These are phyloP conservation scores for Helicolenus hilgendorfi DNA, from an alignment of 2,797 vertebrate species.

Conservation along the genomic window DNA sequence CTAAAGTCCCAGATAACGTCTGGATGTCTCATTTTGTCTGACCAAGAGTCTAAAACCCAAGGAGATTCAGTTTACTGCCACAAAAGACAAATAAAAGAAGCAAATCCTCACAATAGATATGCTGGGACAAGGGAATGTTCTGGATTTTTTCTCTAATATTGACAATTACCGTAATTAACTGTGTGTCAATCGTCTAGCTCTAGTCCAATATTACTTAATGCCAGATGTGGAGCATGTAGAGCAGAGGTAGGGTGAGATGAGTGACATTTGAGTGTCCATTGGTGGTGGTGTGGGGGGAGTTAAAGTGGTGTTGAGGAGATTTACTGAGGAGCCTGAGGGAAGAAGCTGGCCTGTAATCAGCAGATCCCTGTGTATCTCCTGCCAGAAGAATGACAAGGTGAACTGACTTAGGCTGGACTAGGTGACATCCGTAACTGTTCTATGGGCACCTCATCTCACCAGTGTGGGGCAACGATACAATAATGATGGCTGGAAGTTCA, in stretches of 20 bases:
- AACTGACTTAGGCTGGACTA: neutral
- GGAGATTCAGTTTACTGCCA: no score
- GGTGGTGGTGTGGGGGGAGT: neutral
- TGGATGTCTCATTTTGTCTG: neutral
- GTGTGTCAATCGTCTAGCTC: neutral
- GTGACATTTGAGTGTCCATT: neutral
- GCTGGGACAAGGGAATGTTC: neutral
- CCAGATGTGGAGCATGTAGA: neutral
- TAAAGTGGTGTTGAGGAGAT: neutral
- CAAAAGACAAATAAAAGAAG: no score
- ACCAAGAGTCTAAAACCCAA: no score
- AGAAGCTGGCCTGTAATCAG: neutral
- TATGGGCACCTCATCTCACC: neutral
- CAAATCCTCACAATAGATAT: no score
- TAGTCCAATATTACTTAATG: neutral
- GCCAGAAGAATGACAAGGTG: slow-evolving; percentile 8
- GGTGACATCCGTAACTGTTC: slow-evolving; percentile 6
- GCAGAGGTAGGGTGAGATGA: neutral
- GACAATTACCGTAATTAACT: neutral
- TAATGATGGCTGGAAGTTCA: neutral
- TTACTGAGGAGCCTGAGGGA: slow-evolving; percentile 4
- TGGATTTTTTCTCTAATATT: neutral
- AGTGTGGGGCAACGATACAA: neutral
- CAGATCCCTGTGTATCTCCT: neutral
- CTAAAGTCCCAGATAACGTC: neutral